These are phyloP conservation scores for Epinephelus lanceolatus DNA, from an alignment of 2,113 vertebrate species.

Conservation along the genomic window DNA sequence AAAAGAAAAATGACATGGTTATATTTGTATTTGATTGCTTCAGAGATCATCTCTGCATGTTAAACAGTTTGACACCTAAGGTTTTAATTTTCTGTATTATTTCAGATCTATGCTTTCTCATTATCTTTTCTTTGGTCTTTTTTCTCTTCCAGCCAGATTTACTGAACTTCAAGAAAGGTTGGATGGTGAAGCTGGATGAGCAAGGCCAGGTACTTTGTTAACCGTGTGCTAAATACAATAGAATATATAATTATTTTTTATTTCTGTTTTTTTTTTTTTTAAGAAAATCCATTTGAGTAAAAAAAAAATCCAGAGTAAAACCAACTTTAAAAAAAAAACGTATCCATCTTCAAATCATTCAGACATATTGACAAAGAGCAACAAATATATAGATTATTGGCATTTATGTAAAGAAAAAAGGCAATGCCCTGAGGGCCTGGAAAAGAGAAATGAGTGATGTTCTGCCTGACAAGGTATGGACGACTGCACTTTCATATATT, in stretches of 20 bases:
- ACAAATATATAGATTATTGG: too few relatives aligned
- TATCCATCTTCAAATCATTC: too few relatives aligned
- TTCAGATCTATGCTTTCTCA: not conserved
- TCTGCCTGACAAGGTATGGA: too few relatives aligned
- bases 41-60: slow-evolving; percentile 26
- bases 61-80: not conserved
- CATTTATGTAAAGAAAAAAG: not conserved
- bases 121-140: not conserved
- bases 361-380: not conserved
- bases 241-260: not conserved
- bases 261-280: too few relatives aligned
- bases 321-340: too few relatives aligned
- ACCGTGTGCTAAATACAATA: not conserved
- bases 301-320: not conserved
- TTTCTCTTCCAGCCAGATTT: slow-evolving; percentile 82
- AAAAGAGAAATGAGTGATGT: too few relatives aligned
- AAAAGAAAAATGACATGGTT: not conserved
- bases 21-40: slow-evolving; percentile 30
- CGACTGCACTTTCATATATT: too few relatives aligned
- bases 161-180: slow-evolving; percentile 89
- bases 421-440: too few relatives aligned
- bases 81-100: not conserved
- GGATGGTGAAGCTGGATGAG: slow-evolving; percentile 89
- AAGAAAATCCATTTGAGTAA: not conserved
- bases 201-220: slow-evolving; percentile 81